These are phyloP conservation scores for Pantala flavescens DNA, from an alignment of 1,140 invertebrate species.

Conservation along the genomic window DNA sequence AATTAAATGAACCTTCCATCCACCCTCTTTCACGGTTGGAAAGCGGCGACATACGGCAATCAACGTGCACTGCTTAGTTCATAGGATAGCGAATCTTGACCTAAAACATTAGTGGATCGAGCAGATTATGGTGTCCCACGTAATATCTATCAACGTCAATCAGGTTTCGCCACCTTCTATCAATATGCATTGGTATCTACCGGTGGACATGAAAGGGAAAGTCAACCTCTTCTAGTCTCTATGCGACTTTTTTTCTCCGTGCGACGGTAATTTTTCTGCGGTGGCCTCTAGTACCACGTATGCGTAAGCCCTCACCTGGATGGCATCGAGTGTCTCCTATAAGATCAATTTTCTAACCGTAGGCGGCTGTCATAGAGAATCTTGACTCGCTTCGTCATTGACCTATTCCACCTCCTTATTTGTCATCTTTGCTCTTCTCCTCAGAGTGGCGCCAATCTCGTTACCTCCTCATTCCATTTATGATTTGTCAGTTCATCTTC, in stretches of 20 bases:
- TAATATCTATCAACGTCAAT: background rate
- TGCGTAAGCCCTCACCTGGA: background rate
- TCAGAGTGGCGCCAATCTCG: background rate
- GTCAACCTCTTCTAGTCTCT: background rate
- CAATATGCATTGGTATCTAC: background rate
- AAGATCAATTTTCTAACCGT: background rate
- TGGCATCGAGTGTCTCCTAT: background rate
- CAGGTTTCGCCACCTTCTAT: background rate
- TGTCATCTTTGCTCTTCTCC: background rate
- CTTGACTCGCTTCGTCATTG: background rate
- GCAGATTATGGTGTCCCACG: background rate
- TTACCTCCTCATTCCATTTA: background rate
- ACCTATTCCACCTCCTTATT: background rate
- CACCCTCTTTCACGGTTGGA: background rate
- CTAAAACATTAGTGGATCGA: background rate
- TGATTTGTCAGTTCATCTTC: background rate
- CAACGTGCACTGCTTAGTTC: background rate
- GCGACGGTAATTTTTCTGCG: background rate
- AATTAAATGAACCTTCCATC: no score
- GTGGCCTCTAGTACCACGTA: background rate
- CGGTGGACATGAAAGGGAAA: background rate
- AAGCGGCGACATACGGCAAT: no score
- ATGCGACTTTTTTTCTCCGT: background rate
- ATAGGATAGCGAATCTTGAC: background rate
- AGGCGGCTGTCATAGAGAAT: slow-evolving; percentile 7